Percentiles rank a stretch among this genome's conserved stretches.
phyloP scores from a whole-genome alignment of 2,888 invertebrate species.

The Lasioglossum morio region DNA sequence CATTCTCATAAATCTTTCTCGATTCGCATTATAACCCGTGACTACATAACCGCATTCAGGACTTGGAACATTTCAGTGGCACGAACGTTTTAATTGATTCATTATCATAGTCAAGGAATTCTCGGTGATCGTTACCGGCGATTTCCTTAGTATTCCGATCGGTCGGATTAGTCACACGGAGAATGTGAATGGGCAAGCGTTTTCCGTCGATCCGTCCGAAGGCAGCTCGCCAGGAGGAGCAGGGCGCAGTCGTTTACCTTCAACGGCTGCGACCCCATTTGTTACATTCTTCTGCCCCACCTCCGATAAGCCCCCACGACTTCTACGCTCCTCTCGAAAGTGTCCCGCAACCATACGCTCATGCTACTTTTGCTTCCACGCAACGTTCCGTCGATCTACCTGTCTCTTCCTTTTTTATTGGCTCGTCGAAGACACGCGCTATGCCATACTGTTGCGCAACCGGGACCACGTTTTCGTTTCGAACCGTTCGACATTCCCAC shows the following conservation, averaged over 20 bases:
- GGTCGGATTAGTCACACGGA: slow-evolving; percentile 76
- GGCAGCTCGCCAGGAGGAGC: slow-evolving; percentile 57
- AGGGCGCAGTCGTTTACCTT: slow-evolving; percentile 80
- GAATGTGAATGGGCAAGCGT: slow-evolving; percentile 79
- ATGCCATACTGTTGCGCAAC: slow-evolving; percentile 27
- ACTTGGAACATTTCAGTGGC: not conserved
- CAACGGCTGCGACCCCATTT: slow-evolving; percentile 83
- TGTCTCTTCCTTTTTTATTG: not conserved
- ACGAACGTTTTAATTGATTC: not conserved
- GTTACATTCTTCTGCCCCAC: slow-evolving; percentile 78
- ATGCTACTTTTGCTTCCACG: slow-evolving; percentile 42
- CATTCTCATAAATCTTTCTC: not conserved
- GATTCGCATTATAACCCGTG: not conserved
- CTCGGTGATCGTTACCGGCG: not conserved
- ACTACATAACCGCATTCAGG: not conserved
- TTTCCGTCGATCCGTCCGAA: slow-evolving; percentile 63
- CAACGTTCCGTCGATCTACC: not conserved
- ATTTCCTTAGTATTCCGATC: slow-evolving; percentile 28
- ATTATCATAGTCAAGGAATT: not conserved
- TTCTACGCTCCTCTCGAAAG: slow-evolving; percentile 21
- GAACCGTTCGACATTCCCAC: not conserved
- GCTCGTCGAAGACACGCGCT: not conserved
- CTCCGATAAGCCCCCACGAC: slow-evolving; percentile 10
- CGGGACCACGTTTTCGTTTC: not conserved
- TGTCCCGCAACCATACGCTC: slow-evolving; percentile 19